These are phyloP conservation scores for Gorilla gorilla DNA, from an alignment of 2,113 vertebrate species.

Conservation along the genomic window DNA sequence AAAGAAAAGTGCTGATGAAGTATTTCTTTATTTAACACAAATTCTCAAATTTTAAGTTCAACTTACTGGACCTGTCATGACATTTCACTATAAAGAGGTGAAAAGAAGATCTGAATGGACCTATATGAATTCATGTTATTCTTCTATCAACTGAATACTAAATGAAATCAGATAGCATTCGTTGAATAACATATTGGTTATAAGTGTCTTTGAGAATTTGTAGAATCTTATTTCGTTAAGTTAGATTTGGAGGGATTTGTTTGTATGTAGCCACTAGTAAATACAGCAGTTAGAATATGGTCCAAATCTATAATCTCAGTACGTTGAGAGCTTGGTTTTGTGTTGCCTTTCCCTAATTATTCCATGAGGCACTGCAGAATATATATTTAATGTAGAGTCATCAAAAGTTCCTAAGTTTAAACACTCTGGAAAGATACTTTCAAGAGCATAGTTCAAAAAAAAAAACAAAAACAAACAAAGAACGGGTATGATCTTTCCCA, in stretches of 20 bases:
- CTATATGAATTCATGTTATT: constrained; percentile 35
- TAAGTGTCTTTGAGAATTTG: constrained; percentile 45
- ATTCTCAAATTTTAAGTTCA: constrained; percentile 31
- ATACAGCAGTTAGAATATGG: not conserved
- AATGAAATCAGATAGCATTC: constrained; percentile 1
- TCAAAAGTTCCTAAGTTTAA: not conserved
- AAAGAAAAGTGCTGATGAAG: not conserved
- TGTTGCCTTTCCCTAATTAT: not conserved
- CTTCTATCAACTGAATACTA: constrained; percentile 15
- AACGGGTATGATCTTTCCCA: not conserved
- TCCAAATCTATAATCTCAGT: constrained; percentile 22
- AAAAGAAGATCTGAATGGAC: not conserved
- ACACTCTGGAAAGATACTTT: not conserved
- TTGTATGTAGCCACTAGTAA: constrained; percentile 48
- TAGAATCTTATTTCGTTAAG: constrained; percentile 56
- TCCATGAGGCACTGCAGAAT: not conserved
- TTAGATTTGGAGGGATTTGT: constrained; percentile 46
- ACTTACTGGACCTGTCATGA: not conserved
- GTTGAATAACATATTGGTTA: constrained; percentile 50
- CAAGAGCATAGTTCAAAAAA: not conserved
- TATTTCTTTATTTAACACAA: constrained; percentile 10
- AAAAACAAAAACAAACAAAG: not conserved
- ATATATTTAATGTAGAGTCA: not conserved
- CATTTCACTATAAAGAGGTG: not conserved
- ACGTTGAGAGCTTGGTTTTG: not conserved